Percentiles rank a stretch among this genome's conserved stretches.
Evolutionary conservation across 1,140 invertebrate genomes (phyloP).

Genomic region (Homalodisca vitripennis): DNA sequence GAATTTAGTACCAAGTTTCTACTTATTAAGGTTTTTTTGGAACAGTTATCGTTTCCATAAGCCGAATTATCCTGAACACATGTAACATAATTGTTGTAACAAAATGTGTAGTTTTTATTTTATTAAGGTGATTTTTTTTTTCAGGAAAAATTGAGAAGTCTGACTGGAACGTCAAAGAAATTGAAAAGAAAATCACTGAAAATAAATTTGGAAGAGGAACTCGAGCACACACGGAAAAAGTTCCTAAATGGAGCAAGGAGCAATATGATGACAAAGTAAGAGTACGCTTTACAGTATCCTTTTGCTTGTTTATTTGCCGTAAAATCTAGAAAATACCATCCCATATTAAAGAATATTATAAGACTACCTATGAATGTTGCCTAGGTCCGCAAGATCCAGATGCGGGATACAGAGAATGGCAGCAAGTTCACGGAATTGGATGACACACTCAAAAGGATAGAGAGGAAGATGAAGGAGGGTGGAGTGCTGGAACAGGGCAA

Average conservation of each 20-base stretch:
- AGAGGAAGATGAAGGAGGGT: conserved; percentile 78
- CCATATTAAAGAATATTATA: too few species aligned
- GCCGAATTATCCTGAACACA: too few species aligned
- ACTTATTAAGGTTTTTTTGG: too few species aligned
- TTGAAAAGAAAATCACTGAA: conserved; percentile 87
- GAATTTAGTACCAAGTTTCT: too few species aligned
- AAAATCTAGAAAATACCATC: too few species aligned
- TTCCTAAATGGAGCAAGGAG: conserved; percentile 88
- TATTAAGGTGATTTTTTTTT: conserved; percentile 11
- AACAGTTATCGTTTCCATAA: too few species aligned
- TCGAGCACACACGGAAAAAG: conserved; percentile 69
- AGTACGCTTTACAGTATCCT: too few species aligned
- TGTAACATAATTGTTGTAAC: too few species aligned
- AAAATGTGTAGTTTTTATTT: too few species aligned
- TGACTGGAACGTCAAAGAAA: conserved; percentile 91
- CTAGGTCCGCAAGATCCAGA: not conserved
- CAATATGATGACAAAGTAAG: conserved; percentile 57
- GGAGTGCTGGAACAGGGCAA: conserved; percentile 69
- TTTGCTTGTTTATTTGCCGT: too few species aligned
- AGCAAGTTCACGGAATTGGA: conserved; percentile 75
- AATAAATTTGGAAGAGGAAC: conserved; percentile 69
- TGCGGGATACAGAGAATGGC: not conserved
- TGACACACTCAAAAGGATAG: conserved; percentile 73
- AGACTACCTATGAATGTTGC: too few species aligned
- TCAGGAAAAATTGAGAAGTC: conserved; percentile 80